Conservation (phyloP, 64 coral and sea anemone species). For the Montipora capricornis region DNA sequence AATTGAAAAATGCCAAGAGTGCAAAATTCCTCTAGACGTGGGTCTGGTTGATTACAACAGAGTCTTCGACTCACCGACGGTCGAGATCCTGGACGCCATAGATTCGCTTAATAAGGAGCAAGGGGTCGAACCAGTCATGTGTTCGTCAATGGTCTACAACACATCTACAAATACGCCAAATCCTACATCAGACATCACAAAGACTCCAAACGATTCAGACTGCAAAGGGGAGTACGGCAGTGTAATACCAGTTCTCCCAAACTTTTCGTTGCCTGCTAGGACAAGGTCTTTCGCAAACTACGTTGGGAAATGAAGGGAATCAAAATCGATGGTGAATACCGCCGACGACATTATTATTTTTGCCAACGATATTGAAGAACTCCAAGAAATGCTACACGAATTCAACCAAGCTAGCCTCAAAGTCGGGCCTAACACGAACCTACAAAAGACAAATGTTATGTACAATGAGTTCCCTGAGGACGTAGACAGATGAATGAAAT, state of each 20-base stretch:
- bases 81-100: neutral
- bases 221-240: neutral
- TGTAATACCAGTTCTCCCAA: neutral
- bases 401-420: neutral
- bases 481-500: neutral
- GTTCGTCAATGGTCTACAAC: neutral
- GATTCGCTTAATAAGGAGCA: neutral
- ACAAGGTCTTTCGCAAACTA: neutral
- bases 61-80: neutral
- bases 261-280: neutral
- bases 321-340: neutral
- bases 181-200: neutral
- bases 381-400: conserved; percentile 4
- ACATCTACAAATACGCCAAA: conserved; percentile 23
- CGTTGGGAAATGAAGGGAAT: neutral
- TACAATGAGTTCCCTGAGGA: neutral
- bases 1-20: neutral
- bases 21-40: neutral
- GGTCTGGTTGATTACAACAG: neutral
- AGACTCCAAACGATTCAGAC: conserved; percentile 6
- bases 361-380: neutral
- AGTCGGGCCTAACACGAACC: neutral
- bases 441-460: neutral
- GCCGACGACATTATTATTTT: neutral
- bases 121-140: conserved; percentile 1